Evolutionary conservation across 2,888 invertebrate species (phyloP), one percentile per base, ranked within the genome.

Genomic region (Seira sanloemensis): DNA sequence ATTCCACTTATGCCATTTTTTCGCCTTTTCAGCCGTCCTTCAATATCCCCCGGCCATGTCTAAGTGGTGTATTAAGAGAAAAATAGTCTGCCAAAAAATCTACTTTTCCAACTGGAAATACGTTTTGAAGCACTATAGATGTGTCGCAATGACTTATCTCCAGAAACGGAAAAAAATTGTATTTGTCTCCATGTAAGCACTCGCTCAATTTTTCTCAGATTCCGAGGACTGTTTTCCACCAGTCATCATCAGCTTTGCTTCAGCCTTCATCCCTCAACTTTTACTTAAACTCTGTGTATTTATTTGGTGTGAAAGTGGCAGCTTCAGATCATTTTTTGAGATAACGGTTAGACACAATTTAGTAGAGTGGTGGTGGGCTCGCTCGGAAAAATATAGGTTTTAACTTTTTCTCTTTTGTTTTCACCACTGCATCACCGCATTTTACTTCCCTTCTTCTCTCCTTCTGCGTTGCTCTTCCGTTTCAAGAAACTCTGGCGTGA

Each of bases 61-160:
- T 74, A 25, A 74, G 65, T 50, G 50, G 71, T 26, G 37, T 65
- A 62, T 73, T 54, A 37, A n/a, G 12, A 65, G 74, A 74, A 50
- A 74, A 65, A 65, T 50, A 65, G 74, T 62, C 74, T 74, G 74
- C 65, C 74, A 74, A 65, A 74, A 65, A 54, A 21, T 18, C 2
- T 50, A 50, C 16, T 50, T 50, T 12, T 50, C n/a, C 16, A 50
- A 12, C n/a, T n/a, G 50, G 50, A 50, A 50, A 18, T 50, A n/a
- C n/a, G 1, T 18, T 50, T 50, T 50, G n/a, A 2, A 16, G n/a
- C n/a, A n/a, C n/a, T n/a, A 50, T 50, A 50, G 5, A 50, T 50
- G n/a, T 50, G 16, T 50, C 50, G 50, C 50, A 50, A 7, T 50
- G 50, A 50, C 50, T 50, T 50, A 50, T 50, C 2, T 50, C 50